phyloP scores from a whole-genome alignment of 2,113 vertebrate species.

The Azemiops feae region DNA sequence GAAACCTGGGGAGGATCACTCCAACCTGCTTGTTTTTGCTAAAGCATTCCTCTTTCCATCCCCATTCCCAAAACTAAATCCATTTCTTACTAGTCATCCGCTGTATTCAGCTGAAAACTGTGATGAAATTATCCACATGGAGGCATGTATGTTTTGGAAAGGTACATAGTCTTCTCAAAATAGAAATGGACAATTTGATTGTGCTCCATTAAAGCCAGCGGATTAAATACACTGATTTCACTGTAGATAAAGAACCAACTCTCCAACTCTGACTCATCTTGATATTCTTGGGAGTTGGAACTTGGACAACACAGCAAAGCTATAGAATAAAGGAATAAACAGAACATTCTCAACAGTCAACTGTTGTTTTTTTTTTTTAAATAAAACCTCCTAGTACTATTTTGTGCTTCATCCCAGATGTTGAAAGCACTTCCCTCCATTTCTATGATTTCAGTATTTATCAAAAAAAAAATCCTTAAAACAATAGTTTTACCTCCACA shows the following conservation, averaged over 20 bases:
- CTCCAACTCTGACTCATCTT: background rate
- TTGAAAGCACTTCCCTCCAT: background rate
- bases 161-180: background rate
- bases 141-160: constrained; percentile 2
- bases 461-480: background rate
- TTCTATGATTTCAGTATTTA: background rate
- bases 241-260: background rate
- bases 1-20: background rate
- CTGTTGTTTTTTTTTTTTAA: background rate
- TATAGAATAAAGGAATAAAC: background rate
- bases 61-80: background rate
- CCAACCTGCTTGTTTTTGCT: background rate
- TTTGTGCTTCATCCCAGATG: background rate
- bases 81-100: background rate
- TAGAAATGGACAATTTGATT: background rate
- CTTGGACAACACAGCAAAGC: background rate
- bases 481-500: background rate
- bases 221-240: background rate
- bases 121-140: background rate
- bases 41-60: background rate
- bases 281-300: background rate
- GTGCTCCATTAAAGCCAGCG: background rate
- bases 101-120: background rate
- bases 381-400: background rate
- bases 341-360: background rate